Conservation (phyloP, 2,797 vertebrate species). For the Champsocephalus gunnari region DNA sequence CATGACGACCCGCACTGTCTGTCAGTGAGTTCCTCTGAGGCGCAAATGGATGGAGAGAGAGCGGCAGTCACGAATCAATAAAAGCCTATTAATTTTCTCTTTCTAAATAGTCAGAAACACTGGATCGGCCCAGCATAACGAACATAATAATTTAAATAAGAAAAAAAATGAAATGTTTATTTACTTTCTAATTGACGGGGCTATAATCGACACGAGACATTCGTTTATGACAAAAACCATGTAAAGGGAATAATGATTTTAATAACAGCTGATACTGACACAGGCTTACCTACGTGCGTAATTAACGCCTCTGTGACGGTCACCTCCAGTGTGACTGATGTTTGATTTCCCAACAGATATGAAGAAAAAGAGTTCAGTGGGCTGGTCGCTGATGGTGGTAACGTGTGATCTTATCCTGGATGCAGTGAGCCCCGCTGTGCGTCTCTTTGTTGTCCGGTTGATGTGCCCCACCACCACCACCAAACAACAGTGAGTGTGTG, state of each 20-base stretch:
- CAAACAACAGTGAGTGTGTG: constrained; percentile 27
- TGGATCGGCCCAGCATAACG: neutral
- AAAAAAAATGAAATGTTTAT: neutral
- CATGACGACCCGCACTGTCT: constrained; percentile 49
- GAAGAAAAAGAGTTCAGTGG: constrained; percentile 34
- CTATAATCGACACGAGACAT: neutral
- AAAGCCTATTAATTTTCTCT: constrained; percentile 15
- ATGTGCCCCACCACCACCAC: constrained; percentile 45
- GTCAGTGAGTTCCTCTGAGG: constrained; percentile 31
- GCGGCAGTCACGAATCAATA: constrained; percentile 68
- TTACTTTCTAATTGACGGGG: neutral
- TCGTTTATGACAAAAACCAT: neutral
- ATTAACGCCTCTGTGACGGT: constrained; percentile 72
- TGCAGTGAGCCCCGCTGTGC: constrained; percentile 38
- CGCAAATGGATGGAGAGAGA: constrained; percentile 40
- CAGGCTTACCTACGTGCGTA: constrained; percentile 73
- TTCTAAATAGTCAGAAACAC: constrained; percentile 41
- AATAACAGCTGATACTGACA: neutral
- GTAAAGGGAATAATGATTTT: neutral
- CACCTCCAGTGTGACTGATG: constrained; percentile 74
- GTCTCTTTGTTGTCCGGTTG: constrained; percentile 70
- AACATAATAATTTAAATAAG: neutral
- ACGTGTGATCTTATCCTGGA: constrained; percentile 37
- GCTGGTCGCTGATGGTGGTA: constrained; percentile 19
- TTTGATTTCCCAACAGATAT: constrained; percentile 20